These are phyloP conservation scores for Bhutanitis thaidina DNA, from an alignment of 2,888 invertebrate species.

Conservation along the genomic window DNA sequence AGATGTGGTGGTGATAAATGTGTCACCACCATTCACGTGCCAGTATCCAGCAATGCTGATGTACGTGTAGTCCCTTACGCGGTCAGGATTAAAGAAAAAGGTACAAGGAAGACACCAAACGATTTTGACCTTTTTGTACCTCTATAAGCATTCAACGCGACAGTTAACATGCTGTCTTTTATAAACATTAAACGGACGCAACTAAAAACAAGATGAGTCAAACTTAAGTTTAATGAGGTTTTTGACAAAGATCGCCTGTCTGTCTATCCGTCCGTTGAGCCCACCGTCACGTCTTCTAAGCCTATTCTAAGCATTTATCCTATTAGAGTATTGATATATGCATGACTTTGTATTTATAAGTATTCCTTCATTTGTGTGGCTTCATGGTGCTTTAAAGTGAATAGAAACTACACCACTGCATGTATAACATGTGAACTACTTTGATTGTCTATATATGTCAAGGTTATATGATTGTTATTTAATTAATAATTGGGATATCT, in stretches of 20 bases:
- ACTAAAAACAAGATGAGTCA: conserved; percentile 27
- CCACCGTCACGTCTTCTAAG: conserved; percentile 11
- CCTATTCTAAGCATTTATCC: conserved; percentile 17
- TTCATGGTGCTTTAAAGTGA: conserved; percentile 1
- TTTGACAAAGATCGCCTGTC: conserved; percentile 27
- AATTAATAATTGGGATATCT: no score
- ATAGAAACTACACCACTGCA: background rate
- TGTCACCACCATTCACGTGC: no score
- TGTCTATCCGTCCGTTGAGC: conserved; percentile 18
- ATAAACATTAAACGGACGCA: conserved; percentile 3
- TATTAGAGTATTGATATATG: conserved; percentile 12
- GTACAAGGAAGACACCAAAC: no score
- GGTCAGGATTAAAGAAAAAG: no score
- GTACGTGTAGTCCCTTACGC: no score
- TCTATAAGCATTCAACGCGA: background rate
- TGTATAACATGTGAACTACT: no score
- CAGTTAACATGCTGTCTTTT: background rate
- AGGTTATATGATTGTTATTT: no score
- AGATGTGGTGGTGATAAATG: no score
- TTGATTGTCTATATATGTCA: no score
- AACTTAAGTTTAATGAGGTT: conserved; percentile 32
- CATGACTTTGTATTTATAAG: conserved; percentile 10
- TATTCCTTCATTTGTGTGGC: conserved; percentile 12
- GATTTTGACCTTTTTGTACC: no score
- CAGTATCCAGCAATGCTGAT: no score